Base-by-base conservation (phyloP, 2,113 vertebrate species). In the Nycticorax nycticorax region DNA sequence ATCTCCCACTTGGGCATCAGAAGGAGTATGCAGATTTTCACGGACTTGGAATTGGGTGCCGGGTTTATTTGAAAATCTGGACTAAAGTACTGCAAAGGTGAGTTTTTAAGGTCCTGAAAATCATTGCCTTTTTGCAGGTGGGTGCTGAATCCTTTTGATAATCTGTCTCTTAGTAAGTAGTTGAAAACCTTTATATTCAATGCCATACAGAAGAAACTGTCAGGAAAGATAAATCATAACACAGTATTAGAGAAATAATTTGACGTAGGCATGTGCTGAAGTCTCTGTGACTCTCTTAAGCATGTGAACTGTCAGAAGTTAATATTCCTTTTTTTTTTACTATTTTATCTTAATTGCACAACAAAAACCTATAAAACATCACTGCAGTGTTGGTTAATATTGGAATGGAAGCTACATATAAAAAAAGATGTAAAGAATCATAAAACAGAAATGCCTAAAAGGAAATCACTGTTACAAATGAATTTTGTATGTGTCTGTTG, bases 231-330 rank as follows among this genome's bases (percentile, higher is more conserved):
- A 85, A 85, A 83, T 48, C 53, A 19, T 47, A 73, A 37, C 11
- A 69, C 10, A 30, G 60, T 35, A 62, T 64, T 83, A 85, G 50
- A 85, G 32, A 68, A 94, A 72, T 56, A 94, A 85, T 79, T 85
- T 88, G 45, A 33, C 17, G 57, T 32, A 10, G 22, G 9, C 45
- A 55, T 81, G 17, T 4, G 4, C 22, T 52, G 41, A 67, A 75
- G 17, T 5, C 9, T 74, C 28, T 28, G 22, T 69, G 23, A 48
- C 8, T 83, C 43, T 94, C 48, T 68, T 20, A 83, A 85, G 22
- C 55, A 69, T 64, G 45, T 64, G 37, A 75, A 57, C 6, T 56
- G 17, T 68, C 24, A 68, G 45, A 26, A 74, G 11, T 76, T 69
- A 82, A 8, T 13, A 62, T 73, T 88, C 22, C 20, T 18, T 33